A percentile compares a stretch with the other conserved stretches of the same genome.
Conservation (phyloP, 2,797 vertebrate species). For the Furcifer pardalis region DNA sequence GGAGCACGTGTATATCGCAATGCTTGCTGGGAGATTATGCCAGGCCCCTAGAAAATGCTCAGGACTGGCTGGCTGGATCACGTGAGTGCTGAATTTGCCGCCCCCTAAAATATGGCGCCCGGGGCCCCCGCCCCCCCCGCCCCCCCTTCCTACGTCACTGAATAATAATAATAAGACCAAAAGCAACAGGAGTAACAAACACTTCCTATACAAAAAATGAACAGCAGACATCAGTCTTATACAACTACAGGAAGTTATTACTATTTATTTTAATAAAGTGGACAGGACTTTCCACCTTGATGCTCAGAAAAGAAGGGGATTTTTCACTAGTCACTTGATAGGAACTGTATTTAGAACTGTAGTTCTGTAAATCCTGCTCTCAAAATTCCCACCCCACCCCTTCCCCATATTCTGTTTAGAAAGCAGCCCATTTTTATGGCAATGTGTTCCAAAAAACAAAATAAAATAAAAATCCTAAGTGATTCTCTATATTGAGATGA, state of each 20-base stretch:
- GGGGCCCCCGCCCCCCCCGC: too few relatives aligned
- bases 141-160: too few relatives aligned
- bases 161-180: too few relatives aligned
- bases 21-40: too few relatives aligned
- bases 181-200: neutral
- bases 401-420: neutral
- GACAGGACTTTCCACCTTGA: neutral
- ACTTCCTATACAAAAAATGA: neutral
- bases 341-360: neutral
- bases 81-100: too few relatives aligned
- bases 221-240: neutral
- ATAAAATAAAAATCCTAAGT: too few relatives aligned
- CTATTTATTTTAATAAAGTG: neutral
- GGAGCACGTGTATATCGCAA: too few relatives aligned
- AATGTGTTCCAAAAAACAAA: neutral
- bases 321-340: neutral
- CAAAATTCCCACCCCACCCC: neutral
- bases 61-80: too few relatives aligned
- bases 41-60: too few relatives aligned
- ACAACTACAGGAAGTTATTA: too few relatives aligned
- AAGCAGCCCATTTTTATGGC: neutral
- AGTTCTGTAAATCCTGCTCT: neutral
- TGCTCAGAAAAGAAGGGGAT: neutral
- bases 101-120: too few relatives aligned
- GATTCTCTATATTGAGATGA: too few relatives aligned